Conservation (phyloP, 2,113 vertebrate species). For the Myxocyprinus asiaticus region DNA sequence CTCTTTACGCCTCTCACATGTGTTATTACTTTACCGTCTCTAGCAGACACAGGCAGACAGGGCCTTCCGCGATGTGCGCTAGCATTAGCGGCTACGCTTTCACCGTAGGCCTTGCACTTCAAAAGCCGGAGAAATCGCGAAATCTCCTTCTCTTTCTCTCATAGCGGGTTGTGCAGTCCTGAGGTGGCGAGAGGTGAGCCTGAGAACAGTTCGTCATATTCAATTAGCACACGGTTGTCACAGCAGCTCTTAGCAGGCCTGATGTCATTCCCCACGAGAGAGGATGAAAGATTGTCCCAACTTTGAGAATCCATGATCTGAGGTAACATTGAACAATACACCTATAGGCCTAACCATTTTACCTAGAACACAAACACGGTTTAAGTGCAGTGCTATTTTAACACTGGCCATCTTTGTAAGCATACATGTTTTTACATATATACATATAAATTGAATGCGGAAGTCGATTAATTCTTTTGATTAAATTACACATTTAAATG, state of each 20-base stretch:
- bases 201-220: conserved; percentile 76
- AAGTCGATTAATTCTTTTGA: too few species aligned
- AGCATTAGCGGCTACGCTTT: conserved; percentile 53
- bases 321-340: too few species aligned
- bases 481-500: too few species aligned
- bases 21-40: conserved; percentile 72
- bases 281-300: conserved; percentile 30
- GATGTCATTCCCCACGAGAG: conserved; percentile 69
- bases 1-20: conserved; percentile 67
- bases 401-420: too few species aligned
- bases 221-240: conserved; percentile 78
- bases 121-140: conserved; percentile 54
- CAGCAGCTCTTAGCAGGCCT: conserved; percentile 56
- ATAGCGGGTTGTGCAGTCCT: conserved; percentile 53
- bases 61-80: conserved; percentile 26
- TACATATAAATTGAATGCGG: too few species aligned
- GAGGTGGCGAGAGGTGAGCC: conserved; percentile 69
- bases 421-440: too few species aligned
- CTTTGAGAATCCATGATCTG: not conserved
- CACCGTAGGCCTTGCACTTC: conserved; percentile 61
- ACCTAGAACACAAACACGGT: too few species aligned
- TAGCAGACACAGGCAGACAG: conserved; percentile 18
- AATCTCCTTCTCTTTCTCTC: conserved; percentile 59
- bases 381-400: too few species aligned
- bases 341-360: too few species aligned